A percentile compares a stretch with the other conserved stretches of the same genome.
phyloP scores from a whole-genome alignment of 2,797 vertebrate genomes.

The Basileuterus tristriatus region DNA sequence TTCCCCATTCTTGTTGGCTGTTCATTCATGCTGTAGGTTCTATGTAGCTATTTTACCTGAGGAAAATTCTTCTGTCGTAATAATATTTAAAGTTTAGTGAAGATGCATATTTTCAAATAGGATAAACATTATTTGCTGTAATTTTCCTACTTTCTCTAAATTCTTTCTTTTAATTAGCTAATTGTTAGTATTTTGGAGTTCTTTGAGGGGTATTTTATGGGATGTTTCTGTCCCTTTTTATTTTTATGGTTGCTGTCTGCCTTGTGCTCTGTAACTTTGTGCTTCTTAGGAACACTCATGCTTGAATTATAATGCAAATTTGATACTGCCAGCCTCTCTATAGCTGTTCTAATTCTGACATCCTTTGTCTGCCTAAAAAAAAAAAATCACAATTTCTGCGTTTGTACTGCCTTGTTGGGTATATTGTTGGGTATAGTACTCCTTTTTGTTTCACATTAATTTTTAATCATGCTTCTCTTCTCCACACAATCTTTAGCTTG shows the following conservation, averaged over 20 bases:
- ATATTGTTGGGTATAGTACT: not conserved
- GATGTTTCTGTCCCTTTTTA: not conserved
- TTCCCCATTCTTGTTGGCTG: not conserved
- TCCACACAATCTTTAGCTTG: not conserved
- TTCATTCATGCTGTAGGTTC: not conserved
- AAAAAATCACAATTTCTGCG: not conserved
- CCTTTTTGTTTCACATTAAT: not conserved
- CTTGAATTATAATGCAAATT: not conserved
- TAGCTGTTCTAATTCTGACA: slow-evolving; percentile 2
- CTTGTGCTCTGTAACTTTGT: not conserved
- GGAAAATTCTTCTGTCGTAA: not conserved
- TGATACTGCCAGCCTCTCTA: not conserved
- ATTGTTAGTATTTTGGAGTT: fast-evolving
- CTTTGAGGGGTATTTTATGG: fast-evolving
- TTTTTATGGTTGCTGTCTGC: not conserved
- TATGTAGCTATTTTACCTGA: not conserved
- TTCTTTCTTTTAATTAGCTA: not conserved
- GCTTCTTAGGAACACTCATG: not conserved
- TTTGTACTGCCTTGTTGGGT: not conserved
- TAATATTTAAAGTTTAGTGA: not conserved
- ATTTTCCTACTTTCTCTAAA: not conserved
- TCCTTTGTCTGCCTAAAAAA: not conserved
- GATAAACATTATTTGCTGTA: not conserved
- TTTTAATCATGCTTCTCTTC: not conserved
- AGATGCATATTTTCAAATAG: not conserved